Evolutionary conservation across 2,113 vertebrate species (phyloP).

Genomic region (Cyprinus carpio): DNA sequence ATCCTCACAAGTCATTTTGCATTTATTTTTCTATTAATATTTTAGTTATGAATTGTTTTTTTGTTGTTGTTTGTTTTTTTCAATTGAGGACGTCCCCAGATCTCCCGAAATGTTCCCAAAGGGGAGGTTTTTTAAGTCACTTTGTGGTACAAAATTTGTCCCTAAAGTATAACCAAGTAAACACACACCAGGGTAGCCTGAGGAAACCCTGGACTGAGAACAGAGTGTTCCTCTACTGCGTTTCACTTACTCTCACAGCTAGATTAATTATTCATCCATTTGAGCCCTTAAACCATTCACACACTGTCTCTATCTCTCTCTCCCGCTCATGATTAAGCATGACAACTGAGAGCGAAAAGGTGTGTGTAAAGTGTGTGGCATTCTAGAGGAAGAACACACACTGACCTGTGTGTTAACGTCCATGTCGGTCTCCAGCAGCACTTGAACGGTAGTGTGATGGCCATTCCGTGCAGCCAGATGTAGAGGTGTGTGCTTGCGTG

Average conservation of each 20-base stretch:
- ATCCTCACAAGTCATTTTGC: background rate
- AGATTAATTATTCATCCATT: conserved; percentile 70
- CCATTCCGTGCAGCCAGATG: conserved; percentile 95
- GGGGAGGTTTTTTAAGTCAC: conserved; percentile 9
- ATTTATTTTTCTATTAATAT: background rate
- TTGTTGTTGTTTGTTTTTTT: background rate
- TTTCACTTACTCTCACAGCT: conserved; percentile 53
- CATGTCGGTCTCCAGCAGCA: conserved; percentile 91
- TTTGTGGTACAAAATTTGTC: background rate
- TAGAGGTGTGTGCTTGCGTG: conserved; percentile 87
- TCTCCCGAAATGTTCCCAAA: background rate
- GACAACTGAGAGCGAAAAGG: background rate
- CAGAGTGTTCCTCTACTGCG: conserved; percentile 56
- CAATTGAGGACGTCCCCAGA: background rate
- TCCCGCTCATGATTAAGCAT: background rate
- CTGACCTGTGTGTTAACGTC: conserved; percentile 91
- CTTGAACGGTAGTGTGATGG: conserved; percentile 87
- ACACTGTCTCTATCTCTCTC: background rate
- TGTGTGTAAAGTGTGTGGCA: no score
- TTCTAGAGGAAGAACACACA: background rate
- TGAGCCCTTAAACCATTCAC: conserved; percentile 36
- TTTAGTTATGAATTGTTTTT: background rate
- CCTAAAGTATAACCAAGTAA: conserved; percentile 14
- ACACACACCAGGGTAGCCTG: conserved; percentile 17
- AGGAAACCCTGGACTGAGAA: conserved; percentile 54